A percentile compares a stretch with the other conserved stretches of the same genome.
Conservation (phyloP, 2,113 vertebrate species). For the Malurus melanocephalus region DNA sequence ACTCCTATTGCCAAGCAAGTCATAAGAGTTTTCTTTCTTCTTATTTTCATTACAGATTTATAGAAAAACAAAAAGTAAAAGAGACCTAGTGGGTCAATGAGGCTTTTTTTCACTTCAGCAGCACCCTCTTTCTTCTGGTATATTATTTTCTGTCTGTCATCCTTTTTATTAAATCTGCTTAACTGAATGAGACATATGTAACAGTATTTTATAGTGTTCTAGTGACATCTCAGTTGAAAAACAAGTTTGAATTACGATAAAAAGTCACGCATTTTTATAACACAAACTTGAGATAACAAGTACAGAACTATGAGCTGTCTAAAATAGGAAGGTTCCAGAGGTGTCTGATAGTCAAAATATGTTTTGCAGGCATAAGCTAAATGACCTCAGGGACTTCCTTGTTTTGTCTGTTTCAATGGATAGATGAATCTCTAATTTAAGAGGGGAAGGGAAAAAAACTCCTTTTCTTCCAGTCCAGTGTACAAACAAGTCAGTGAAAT, state of each 20-base stretch:
- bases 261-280: not conserved
- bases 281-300: not conserved
- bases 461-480: conserved; percentile 23
- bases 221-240: not conserved
- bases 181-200: not conserved
- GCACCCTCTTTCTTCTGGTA: not conserved
- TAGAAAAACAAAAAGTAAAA: not conserved
- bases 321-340: conserved; percentile 33
- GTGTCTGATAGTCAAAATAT: conserved; percentile 44
- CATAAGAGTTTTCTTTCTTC: not conserved
- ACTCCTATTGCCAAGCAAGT: not conserved
- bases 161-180: not conserved
- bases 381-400: conserved; percentile 26
- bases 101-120: not conserved
- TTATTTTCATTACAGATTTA: not conserved
- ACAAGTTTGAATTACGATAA: not conserved
- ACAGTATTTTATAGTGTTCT: not conserved
- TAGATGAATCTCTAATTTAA: conserved; percentile 44
- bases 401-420: conserved; percentile 54
- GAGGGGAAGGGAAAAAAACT: not conserved
- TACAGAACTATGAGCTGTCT: not conserved
- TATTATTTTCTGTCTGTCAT: not conserved
- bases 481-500: conserved; percentile 19
- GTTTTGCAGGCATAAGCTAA: conserved; percentile 37
- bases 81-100: not conserved